A percentile compares a stretch with the other conserved stretches of the same genome.
Evolutionary conservation across 2,888 invertebrate species (phyloP).

Genomic region (Mactromeris polynyma): DNA sequence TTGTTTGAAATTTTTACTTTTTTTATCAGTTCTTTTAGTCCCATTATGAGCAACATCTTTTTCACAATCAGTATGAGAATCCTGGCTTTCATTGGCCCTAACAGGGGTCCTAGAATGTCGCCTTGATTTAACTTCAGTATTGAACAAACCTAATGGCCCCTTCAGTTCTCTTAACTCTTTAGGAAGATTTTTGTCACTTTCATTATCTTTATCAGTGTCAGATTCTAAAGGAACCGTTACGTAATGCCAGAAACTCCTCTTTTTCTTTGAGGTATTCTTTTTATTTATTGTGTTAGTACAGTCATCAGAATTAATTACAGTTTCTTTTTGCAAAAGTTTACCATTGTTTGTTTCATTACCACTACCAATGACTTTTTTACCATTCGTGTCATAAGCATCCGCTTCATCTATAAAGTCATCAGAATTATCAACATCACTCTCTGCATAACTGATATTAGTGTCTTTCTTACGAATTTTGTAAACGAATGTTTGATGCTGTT

Average conservation of each 20-base stretch:
- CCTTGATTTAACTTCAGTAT: conserved; percentile 8
- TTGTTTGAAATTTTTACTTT: neutral
- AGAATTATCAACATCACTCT: neutral
- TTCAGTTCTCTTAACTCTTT: neutral
- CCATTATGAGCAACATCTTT: neutral
- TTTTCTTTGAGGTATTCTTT: neutral
- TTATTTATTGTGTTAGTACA: too few relatives aligned
- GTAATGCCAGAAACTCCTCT: conserved; percentile 40
- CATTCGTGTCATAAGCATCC: neutral
- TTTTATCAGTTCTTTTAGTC: neutral
- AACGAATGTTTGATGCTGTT: neutral
- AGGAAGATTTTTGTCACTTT: neutral
- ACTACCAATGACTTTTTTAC: too few relatives aligned
- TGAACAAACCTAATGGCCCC: neutral
- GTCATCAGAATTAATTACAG: neutral
- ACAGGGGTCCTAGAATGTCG: neutral
- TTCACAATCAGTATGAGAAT: neutral
- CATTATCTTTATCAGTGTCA: neutral
- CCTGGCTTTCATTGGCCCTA: neutral
- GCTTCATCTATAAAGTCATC: neutral
- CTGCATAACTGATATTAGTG: neutral
- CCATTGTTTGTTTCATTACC: too few relatives aligned
- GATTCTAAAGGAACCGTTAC: neutral
- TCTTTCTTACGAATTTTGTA: neutral
- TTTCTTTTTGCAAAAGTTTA: too few relatives aligned